These are phyloP conservation scores for Protobothrops mucrosquamatus DNA, from an alignment of 2,113 vertebrate genomes.

Conservation along the genomic window DNA sequence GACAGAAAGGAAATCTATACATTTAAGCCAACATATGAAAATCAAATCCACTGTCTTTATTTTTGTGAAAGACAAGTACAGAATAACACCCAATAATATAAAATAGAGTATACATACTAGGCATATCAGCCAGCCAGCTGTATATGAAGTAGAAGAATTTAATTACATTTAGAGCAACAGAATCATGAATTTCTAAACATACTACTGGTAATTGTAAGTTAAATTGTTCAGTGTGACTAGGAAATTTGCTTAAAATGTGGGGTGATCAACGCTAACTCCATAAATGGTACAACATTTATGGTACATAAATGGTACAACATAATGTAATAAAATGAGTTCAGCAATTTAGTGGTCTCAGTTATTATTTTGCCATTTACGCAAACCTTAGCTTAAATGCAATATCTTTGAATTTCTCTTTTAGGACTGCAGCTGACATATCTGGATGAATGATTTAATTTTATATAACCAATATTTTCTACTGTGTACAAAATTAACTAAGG, in stretches of 20 bases:
- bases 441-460: neutral
- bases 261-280: neutral
- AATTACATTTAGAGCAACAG: neutral
- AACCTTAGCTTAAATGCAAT: neutral
- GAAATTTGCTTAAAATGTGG: neutral
- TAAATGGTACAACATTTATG: no score
- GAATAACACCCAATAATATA: neutral
- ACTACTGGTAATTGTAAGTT: neutral
- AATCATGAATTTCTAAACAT: neutral
- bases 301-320: neutral
- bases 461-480: neutral
- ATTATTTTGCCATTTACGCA: neutral
- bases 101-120: neutral
- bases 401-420: neutral
- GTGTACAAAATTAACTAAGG: neutral
- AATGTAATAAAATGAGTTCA: neutral
- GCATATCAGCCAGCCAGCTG: neutral
- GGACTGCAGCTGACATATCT: neutral
- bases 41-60: neutral
- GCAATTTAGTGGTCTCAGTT: neutral
- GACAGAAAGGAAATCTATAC: neutral
- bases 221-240: neutral
- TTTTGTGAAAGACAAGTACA: neutral
- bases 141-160: neutral
- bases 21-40: neutral